Evolutionary conservation across 2,113 vertebrate genomes (phyloP).

Genomic region (Loxodonta africana): DNA sequence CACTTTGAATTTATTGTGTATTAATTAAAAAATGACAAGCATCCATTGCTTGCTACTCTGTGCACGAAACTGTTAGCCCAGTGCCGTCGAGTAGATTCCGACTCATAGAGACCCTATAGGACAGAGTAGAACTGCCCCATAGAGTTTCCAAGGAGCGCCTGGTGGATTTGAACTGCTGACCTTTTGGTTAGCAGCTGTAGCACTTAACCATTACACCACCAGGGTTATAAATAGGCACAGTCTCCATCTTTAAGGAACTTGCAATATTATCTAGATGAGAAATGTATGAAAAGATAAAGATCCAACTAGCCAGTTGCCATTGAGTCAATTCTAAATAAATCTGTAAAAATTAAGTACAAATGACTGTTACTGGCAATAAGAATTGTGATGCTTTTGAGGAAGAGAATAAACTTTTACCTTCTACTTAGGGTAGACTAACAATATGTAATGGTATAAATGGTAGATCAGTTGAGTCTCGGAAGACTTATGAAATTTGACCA

Average conservation of each 20-base stretch:
- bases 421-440: not conserved
- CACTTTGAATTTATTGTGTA: not conserved
- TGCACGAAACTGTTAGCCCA: not conserved
- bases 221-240: not conserved
- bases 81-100: too few species aligned
- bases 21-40: conserved; percentile 1
- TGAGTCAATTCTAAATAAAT: not conserved
- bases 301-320: not conserved
- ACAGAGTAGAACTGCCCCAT: too few species aligned
- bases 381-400: not conserved
- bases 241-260: not conserved
- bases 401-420: not conserved
- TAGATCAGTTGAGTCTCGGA: not conserved
- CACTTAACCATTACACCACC: too few species aligned
- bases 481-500: not conserved
- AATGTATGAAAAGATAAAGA: not conserved
- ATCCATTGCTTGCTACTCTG: not conserved
- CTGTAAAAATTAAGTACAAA: not conserved
- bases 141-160: too few species aligned
- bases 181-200: too few species aligned
- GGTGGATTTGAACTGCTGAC: too few species aligned
- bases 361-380: not conserved
- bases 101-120: too few species aligned
- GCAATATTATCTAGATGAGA: not conserved
- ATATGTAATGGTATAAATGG: not conserved